These are phyloP conservation scores for Babyrousa celebensis DNA, from an alignment of 2,797 vertebrate species.

Conservation along the genomic window DNA sequence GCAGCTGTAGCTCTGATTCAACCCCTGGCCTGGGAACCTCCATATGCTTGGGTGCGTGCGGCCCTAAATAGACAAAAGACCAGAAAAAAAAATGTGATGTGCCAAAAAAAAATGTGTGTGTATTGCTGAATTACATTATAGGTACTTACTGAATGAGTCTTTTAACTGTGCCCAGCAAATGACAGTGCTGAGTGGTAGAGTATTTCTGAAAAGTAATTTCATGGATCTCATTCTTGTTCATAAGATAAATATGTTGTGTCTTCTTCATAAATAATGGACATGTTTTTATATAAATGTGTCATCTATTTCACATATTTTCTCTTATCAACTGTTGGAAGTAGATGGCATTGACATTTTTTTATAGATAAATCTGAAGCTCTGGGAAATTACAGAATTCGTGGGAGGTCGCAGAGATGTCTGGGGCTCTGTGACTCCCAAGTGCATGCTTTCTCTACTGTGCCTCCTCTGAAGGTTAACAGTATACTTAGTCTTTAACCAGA, in stretches of 20 bases:
- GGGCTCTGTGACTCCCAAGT: neutral
- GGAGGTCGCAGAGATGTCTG: conserved; percentile 33
- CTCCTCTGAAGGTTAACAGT: neutral
- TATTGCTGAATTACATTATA: conserved; percentile 22
- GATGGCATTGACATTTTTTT: conserved; percentile 46
- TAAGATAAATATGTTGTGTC: neutral
- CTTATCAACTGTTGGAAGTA: neutral
- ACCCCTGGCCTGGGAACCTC: too few relatives aligned
- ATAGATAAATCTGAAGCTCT: conserved; percentile 39
- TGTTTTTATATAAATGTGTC: neutral
- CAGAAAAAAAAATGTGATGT: neutral
- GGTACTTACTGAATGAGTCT: neutral
- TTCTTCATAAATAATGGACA: conserved; percentile 6
- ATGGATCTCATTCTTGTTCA: neutral
- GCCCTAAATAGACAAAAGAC: too few relatives aligned
- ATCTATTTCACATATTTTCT: conserved; percentile 37
- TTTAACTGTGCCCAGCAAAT: conserved; percentile 3
- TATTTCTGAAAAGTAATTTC: conserved; percentile 34
- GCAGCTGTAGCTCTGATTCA: too few relatives aligned
- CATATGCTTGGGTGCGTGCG: too few relatives aligned
- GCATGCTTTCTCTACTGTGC: neutral
- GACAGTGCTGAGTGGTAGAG: neutral
- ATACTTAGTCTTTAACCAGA: conserved; percentile 2
- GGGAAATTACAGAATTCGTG: conserved; percentile 41
- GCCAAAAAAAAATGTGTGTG: neutral